Evolutionary conservation across 2,888 invertebrate genomes (phyloP), one percentile per base, ranked within the genome.

Genomic region (Caenorhabditis wallacei): DNA sequence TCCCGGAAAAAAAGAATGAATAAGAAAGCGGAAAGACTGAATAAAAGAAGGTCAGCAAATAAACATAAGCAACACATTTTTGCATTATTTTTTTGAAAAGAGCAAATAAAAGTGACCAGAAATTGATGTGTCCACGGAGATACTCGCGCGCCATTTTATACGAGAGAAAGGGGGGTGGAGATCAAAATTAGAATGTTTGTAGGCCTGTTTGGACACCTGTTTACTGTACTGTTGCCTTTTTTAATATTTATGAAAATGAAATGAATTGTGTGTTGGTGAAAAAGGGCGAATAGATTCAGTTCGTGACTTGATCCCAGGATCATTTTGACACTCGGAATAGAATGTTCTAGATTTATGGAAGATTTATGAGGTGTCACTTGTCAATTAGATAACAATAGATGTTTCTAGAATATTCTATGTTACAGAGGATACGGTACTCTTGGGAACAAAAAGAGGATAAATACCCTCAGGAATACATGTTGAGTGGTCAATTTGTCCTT

Each of bases 31-130:
- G 51, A 56, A 59, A 53, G 40, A 43, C 54, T 3, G 4, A 30
- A 22, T n/a, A 63, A 35, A 64, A 74, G 37, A 59, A 54, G 76
- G 76, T 76, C 76, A 76, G 76, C 76, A 76, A 76, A 76, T 76
- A 76, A 59, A 57, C 66, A 64, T 18, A 51, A 48, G 8, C 26
- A 30, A 56, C 59, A 53, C 66, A 61, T 54, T 69, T 66, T 63
- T 72, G 72, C 72, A 63, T 30, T 30, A 30, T 30, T 72, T 63
- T 63, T 59, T 56, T 53, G 53, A 76, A 57, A 74, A 76, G 76
- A 30, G 30, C 30, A 30, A 30, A 30, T 8, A 30, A 24, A 13
- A 76, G 54, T 59, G 75, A 66, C 75, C 68, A 46, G 26, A 37
- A 40, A 51, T 24, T 63, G 46, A 59, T 56, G 35, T 35, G 46